Evolutionary conservation across 2,797 vertebrate genomes (phyloP), one percentile per base, ranked within the genome.

Genomic region (Ptychadena robeensis): DNA sequence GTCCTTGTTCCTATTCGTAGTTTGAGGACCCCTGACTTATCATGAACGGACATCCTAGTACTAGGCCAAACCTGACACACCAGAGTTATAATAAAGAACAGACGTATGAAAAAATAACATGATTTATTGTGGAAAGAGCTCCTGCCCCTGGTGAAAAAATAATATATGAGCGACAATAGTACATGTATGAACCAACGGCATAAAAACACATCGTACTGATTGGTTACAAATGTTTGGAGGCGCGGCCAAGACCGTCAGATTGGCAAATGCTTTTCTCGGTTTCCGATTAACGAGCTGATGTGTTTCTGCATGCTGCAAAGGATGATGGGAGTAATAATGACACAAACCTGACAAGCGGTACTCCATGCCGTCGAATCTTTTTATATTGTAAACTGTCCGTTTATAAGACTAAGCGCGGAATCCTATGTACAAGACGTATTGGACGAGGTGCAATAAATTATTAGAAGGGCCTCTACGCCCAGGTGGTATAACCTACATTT

Each of bases 31-130:
- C n/a, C n/a, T n/a, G n/a, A n/a, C n/a, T n/a, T n/a, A n/a, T n/a
- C n/a, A n/a, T n/a, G n/a, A n/a, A n/a, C n/a, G n/a, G n/a, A n/a
- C n/a, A n/a, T n/a, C n/a, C n/a, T 53, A 53, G 44, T 22, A 53
- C 0, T 4, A 48, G 40, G 4, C 3, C 40, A 38, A 38, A 38
- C 37, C 4, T 40, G 38, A 40, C 15, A 4, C 38, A 53, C n/a
- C 15, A 53, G 10, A 22, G 22, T 22, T 53, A 53, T 53, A 53
- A 53, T 53, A 53, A 53, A 28, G 25, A 61, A 27, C 74, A 83
- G 38, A 67, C 7, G 30, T 66, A 37, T 73, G 31, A 71, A 83
- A 83, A 83, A 83, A 83, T 83, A 83, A 73, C 35, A 38, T 57
- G 2, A 65, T 83, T 83, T 83, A 83, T 83, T 83, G 8, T 70